Percentiles rank a stretch among this genome's conserved stretches.
These are phyloP conservation scores for Oncopodura yosiiana DNA, from an alignment of 1,140 invertebrate genomes.

Conservation along the genomic window DNA sequence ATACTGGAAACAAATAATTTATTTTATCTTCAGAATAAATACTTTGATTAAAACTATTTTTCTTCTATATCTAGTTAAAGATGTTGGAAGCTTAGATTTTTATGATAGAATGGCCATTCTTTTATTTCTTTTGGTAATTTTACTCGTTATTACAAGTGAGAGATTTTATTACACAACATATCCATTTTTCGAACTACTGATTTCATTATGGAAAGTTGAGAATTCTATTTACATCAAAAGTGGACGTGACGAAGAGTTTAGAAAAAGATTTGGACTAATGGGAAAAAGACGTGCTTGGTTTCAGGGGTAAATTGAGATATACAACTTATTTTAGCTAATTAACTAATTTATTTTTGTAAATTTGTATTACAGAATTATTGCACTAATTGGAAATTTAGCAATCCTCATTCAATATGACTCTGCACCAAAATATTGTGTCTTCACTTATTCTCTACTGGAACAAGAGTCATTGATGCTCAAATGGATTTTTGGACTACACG, in stretches of 20 bases:
- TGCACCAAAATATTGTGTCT: conserved; percentile 15
- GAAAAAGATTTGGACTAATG: not conserved
- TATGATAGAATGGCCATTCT: conserved; percentile 20
- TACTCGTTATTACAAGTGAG: conserved; percentile 7
- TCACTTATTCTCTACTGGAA: conserved; percentile 11
- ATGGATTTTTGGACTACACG: conserved; percentile 13
- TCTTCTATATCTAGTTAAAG: conserved; percentile 3
- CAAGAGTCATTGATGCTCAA: conserved; percentile 6
- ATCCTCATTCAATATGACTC: conserved; percentile 7
- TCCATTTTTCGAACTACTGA: conserved; percentile 22
- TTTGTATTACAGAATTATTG: conserved; percentile 7
- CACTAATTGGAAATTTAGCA: not conserved
- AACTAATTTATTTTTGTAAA: not conserved
- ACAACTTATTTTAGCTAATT: not conserved
- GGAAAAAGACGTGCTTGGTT: not conserved
- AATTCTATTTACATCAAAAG: conserved; percentile 1
- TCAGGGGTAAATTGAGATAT: not conserved
- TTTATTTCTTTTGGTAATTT: conserved; percentile 9
- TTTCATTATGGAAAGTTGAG: conserved; percentile 13
- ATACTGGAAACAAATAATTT: not conserved
- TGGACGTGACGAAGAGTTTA: not conserved
- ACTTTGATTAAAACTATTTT: conserved; percentile 5
- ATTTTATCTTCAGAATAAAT: conserved; percentile 5
- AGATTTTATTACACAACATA: conserved; percentile 4
- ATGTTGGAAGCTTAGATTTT: conserved; percentile 13